Evolutionary conservation across 92 coral and sea anemone genomes (phyloP), one percentile per base, ranked within the genome.

Genomic region (Plumapathes pennacea): DNA sequence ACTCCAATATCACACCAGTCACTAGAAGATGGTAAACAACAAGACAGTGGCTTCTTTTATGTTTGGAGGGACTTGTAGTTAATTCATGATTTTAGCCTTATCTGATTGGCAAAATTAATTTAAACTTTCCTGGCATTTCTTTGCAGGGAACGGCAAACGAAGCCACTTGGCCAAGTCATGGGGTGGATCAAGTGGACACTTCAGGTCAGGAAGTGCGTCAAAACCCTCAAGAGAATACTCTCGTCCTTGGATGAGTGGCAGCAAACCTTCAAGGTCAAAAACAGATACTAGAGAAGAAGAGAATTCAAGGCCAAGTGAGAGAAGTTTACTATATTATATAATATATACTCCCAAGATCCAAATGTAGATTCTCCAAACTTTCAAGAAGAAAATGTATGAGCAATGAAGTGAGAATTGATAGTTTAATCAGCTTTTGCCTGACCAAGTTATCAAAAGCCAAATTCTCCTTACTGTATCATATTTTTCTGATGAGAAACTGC

Each of bases 81-180:
- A n/a, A n/a, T n/a, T n/a, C n/a, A n/a, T n/a, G n/a, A n/a, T n/a
- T n/a, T 34, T 8, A 13, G 40, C 8, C 40, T 8, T 34, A 34
- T 8, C 40, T 8, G n/a, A 34, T n/a, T 34, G n/a, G 40, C 40
- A 34, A 13, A 7, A 7, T 34, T 8, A 34, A 34, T 34, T 8
- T 8, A 13, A 7, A 34, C 40, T 34, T 34, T 34, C n/a, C n/a
- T 8, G 8, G 40, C n/a, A 7, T 8, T 34, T 8, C n/a, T 17
- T 46, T 48, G 21, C 10, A 76, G 83, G 61, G 5, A 37, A 73
- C 46, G 39, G 9, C 36, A 64, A 60, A 13, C 45, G 81, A 71
- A 77, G 78, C 39, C 30, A 70, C 17, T 54, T 88, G 18, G 96
- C 90, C 32, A 88, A 83, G 59, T 88, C 96, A 9, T 88, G 96